Conservation (phyloP, 2,888 invertebrate species). For the Serrognathus titanus region DNA sequence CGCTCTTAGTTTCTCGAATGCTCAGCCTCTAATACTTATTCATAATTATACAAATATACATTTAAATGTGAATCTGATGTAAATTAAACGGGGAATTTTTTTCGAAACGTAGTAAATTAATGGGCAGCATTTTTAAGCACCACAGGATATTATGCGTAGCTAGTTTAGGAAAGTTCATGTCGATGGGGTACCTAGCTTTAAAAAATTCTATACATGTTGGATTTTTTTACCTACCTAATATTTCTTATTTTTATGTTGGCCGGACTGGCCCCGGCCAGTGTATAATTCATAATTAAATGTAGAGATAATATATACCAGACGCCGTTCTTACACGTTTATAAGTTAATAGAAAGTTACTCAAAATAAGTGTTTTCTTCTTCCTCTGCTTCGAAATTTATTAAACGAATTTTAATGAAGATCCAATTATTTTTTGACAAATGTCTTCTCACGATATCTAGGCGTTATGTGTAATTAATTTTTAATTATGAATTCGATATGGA, state of each 20-base stretch:
- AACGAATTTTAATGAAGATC: neutral
- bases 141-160: conserved; percentile 23
- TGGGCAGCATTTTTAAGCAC: conserved; percentile 27
- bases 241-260: neutral
- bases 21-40: conserved; percentile 17
- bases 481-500: no score
- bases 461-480: no score
- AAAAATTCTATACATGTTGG: conserved; percentile 6
- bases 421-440: neutral
- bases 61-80: conserved; percentile 29
- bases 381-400: neutral
- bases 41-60: conserved; percentile 15
- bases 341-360: no score
- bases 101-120: conserved; percentile 23
- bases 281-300: neutral
- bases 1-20: no score
- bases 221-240: neutral
- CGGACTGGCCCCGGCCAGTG: neutral
- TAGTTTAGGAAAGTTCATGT: conserved; percentile 20
- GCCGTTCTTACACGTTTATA: no score
- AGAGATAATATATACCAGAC: neutral
- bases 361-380: neutral
- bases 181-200: conserved; percentile 24
- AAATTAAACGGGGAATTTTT: conserved; percentile 22
- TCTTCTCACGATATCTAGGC: neutral